Conservation (phyloP, 2,797 vertebrate genomes). For the Sebastes umbrosus region DNA sequence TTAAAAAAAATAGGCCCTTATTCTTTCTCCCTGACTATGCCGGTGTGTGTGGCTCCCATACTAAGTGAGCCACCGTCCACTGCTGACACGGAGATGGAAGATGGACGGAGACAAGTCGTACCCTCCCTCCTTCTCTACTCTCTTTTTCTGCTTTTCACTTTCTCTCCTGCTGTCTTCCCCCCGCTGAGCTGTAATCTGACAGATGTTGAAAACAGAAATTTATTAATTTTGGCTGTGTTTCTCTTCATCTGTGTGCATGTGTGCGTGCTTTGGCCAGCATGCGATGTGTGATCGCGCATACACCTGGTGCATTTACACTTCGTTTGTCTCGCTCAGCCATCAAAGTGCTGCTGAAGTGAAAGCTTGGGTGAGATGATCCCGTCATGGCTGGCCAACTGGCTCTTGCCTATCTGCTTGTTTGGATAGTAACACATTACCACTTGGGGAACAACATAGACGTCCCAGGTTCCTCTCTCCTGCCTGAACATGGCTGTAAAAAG, state of each 20-base stretch:
- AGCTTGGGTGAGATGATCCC: conserved; percentile 52
- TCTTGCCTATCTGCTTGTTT: conserved; percentile 39
- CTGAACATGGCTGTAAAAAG: conserved; percentile 27
- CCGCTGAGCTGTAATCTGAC: conserved; percentile 37
- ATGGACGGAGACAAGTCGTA: conserved; percentile 34
- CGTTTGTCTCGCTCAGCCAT: conserved; percentile 46
- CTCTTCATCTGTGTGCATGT: neutral
- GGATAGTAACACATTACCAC: conserved; percentile 54
- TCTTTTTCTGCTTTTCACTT: neutral
- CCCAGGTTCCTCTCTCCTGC: neutral
- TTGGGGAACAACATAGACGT: conserved; percentile 11
- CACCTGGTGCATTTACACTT: conserved; percentile 56
- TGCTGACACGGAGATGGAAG: conserved; percentile 36
- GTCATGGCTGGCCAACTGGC: conserved; percentile 50
- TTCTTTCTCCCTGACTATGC: conserved; percentile 42
- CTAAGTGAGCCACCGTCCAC: conserved; percentile 47
- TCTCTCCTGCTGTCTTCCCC: conserved; percentile 15
- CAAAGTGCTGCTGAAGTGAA: conserved; percentile 25
- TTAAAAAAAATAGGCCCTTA: conserved; percentile 41
- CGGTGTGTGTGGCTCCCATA: conserved; percentile 55
- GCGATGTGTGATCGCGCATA: conserved; percentile 47
- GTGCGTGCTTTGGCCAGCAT: conserved; percentile 17
- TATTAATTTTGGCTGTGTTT: conserved; percentile 25
- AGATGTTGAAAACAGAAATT: conserved; percentile 52
- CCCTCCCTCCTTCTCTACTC: conserved; percentile 16